These are phyloP conservation scores for Cercopithecus mona DNA, from an alignment of 2,113 vertebrate genomes.

Conservation along the genomic window DNA sequence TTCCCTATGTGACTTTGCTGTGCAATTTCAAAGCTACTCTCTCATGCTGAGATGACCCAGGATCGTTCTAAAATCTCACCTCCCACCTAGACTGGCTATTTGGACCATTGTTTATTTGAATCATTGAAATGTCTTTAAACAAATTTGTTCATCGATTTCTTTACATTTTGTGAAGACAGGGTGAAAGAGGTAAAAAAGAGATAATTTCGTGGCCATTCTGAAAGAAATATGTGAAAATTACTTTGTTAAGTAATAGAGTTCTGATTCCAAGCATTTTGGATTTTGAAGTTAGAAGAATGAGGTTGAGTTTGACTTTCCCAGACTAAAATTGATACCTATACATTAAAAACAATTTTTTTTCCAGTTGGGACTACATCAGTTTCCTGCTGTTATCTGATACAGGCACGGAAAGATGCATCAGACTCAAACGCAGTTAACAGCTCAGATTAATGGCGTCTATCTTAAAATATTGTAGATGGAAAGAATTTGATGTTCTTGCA, in stretches of 20 bases:
- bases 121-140: neutral
- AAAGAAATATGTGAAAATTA: slow-evolving; percentile 6
- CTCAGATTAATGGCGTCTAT: neutral
- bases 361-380: neutral
- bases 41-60: neutral
- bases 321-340: neutral
- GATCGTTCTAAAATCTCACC: neutral
- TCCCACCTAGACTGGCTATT: neutral
- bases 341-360: neutral
- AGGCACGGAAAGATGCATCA: neutral
- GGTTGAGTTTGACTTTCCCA: neutral
- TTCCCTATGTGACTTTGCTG: neutral
- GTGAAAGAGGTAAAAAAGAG: neutral
- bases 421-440: neutral
- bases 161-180: neutral
- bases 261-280: neutral
- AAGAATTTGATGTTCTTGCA: neutral
- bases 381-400: neutral
- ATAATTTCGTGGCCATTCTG: neutral
- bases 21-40: neutral
- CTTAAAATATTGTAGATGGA: neutral
- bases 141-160: neutral
- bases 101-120: neutral
- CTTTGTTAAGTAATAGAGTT: neutral
- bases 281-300: neutral